phyloP scores from a whole-genome alignment of 2,113 vertebrate genomes.

The Corythornis cristatus region DNA sequence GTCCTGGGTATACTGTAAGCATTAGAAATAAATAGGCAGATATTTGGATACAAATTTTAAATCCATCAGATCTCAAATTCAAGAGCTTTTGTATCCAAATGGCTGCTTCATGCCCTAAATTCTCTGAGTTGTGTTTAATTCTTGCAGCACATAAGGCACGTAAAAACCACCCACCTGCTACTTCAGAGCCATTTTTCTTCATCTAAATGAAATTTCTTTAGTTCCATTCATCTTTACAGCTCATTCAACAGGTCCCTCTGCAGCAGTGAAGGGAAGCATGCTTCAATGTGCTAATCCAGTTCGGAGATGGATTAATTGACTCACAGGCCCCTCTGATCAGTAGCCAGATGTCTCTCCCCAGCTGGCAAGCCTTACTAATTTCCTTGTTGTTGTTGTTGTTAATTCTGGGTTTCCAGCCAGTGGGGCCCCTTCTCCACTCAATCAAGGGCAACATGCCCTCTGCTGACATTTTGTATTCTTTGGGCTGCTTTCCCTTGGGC shows the following conservation, averaged over 20 bases:
- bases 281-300: slow-evolving; percentile 56
- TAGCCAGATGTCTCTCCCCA: slow-evolving; percentile 73
- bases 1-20: neutral
- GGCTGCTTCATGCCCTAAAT: slow-evolving; percentile 17
- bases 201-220: slow-evolving; percentile 70
- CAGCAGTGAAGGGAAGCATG: slow-evolving; percentile 63
- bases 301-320: slow-evolving; percentile 56
- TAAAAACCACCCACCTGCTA: slow-evolving; percentile 53
- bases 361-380: slow-evolving; percentile 67
- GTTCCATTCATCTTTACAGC: slow-evolving; percentile 66
- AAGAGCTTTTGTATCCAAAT: neutral
- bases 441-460: slow-evolving; percentile 65
- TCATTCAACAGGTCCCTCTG: slow-evolving; percentile 55
- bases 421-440: slow-evolving; percentile 41
- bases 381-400: slow-evolving; percentile 66
- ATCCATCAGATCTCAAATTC: neutral
- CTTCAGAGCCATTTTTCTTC: slow-evolving; percentile 65
- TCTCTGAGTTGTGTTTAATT: slow-evolving; percentile 32
- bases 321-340: slow-evolving; percentile 64
- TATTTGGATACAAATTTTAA: neutral
- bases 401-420: slow-evolving; percentile 71
- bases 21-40: neutral
- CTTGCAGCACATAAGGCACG: slow-evolving; percentile 29
- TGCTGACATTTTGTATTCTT: slow-evolving; percentile 54
- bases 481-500: slow-evolving; percentile 48